These are phyloP conservation scores for Olivierus martensii DNA, from an alignment of 1,140 invertebrate genomes.

Conservation along the genomic window DNA sequence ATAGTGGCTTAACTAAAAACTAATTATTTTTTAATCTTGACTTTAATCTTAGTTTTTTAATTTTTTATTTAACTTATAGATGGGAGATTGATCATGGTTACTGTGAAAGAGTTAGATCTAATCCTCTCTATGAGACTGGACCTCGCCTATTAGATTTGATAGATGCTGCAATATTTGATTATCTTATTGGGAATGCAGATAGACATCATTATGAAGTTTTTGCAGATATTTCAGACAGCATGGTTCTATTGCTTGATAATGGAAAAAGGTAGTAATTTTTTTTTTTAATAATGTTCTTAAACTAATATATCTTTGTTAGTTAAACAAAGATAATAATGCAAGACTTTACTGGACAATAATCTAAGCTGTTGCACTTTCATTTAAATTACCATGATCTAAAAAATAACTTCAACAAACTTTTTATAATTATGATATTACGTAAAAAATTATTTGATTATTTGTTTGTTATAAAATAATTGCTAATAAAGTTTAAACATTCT, in stretches of 20 bases:
- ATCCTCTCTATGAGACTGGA: conserved; percentile 24
- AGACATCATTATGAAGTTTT: conserved; percentile 80
- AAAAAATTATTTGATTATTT: no score
- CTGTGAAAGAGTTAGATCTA: conserved; percentile 50
- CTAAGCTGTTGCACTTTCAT: not conserved
- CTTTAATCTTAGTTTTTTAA: no score
- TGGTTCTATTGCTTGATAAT: conserved; percentile 79
- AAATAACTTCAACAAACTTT: not conserved
- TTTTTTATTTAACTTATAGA: conserved; percentile 25
- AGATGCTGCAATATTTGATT: conserved; percentile 81
- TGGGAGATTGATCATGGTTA: conserved; percentile 68
- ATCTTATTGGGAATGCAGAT: conserved; percentile 87
- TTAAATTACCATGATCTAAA: not conserved
- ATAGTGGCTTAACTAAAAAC: no score
- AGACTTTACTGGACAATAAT: not conserved
- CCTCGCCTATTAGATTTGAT: conserved; percentile 65
- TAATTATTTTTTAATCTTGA: not conserved
- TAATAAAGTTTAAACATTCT: no score
- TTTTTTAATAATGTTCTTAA: conserved; percentile 11
- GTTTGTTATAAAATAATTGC: no score
- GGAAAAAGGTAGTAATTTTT: conserved; percentile 52
- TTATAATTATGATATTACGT: not conserved
- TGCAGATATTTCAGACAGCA: conserved; percentile 40
- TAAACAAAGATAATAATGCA: not conserved
- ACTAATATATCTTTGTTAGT: no score